These are phyloP conservation scores for Trachelus stipa DNA, from an alignment of 2,888 invertebrate genomes.

Conservation along the genomic window DNA sequence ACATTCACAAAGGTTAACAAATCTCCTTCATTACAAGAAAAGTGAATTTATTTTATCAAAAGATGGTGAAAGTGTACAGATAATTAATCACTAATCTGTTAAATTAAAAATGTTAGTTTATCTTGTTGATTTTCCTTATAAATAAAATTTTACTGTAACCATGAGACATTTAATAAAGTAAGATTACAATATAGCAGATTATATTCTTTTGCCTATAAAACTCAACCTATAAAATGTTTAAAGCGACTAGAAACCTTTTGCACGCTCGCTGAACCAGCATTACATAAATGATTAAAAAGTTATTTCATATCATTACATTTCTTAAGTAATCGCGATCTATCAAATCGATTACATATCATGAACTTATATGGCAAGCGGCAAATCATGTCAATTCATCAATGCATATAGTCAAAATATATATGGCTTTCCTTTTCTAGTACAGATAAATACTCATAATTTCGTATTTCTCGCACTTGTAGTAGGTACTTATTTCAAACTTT, in stretches of 20 bases:
- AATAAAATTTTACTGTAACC: background rate
- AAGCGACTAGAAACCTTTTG: background rate
- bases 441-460: background rate
- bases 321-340: background rate
- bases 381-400: too few species aligned
- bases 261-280: too few species aligned
- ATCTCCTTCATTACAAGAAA: conserved; percentile 49
- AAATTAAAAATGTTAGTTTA: background rate
- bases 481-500: background rate
- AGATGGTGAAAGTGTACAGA: conserved; percentile 39
- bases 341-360: background rate
- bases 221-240: too few species aligned
- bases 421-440: background rate
- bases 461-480: background rate
- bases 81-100: conserved; percentile 6
- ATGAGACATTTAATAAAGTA: background rate
- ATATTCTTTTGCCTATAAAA: background rate
- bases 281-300: background rate
- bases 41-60: conserved; percentile 42
- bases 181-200: background rate
- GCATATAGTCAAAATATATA: background rate
- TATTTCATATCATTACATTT: background rate
- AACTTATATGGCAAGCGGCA: background rate
- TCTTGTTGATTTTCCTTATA: background rate
- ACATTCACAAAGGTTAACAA: conserved; percentile 24